These are phyloP conservation scores for Barnardius zonarius DNA, from an alignment of 2,113 vertebrate genomes.

Conservation along the genomic window DNA sequence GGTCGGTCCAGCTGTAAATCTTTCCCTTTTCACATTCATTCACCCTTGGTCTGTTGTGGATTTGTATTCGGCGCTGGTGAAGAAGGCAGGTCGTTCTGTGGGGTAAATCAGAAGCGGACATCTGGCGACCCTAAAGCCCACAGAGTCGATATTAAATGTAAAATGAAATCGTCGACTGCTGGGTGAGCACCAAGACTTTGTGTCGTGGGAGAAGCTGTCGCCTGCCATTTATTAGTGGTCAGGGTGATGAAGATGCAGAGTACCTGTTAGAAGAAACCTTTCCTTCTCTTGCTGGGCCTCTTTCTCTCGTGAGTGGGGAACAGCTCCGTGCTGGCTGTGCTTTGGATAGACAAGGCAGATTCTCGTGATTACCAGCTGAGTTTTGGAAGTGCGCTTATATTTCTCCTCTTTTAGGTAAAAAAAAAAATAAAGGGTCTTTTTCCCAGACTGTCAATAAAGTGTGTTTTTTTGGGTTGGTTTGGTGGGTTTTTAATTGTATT, in stretches of 20 bases:
- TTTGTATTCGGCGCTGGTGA: background rate
- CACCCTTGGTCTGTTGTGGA: background rate
- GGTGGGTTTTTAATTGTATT: too few species aligned
- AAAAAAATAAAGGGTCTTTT: background rate
- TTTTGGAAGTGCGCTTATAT: background rate
- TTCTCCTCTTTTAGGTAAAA: background rate
- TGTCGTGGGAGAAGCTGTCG: background rate
- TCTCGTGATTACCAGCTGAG: background rate
- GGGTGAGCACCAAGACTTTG: background rate
- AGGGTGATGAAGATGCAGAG: background rate
- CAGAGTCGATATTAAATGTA: background rate
- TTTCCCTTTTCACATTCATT: background rate
- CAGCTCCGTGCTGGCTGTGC: background rate
- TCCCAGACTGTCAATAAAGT: background rate
- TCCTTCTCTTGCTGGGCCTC: background rate
- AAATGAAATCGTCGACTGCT: background rate
- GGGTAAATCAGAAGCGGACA: background rate
- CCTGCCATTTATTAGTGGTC: rapidly evolving
- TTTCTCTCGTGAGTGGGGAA: background rate
- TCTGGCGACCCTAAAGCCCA: background rate
- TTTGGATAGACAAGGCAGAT: background rate
- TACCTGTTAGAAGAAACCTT: background rate
- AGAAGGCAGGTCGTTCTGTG: background rate
- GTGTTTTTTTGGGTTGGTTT: background rate
- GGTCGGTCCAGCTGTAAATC: background rate